Conservation (phyloP, 2,797 vertebrate genomes). For the Odontamblyopus lacepedii region DNA sequence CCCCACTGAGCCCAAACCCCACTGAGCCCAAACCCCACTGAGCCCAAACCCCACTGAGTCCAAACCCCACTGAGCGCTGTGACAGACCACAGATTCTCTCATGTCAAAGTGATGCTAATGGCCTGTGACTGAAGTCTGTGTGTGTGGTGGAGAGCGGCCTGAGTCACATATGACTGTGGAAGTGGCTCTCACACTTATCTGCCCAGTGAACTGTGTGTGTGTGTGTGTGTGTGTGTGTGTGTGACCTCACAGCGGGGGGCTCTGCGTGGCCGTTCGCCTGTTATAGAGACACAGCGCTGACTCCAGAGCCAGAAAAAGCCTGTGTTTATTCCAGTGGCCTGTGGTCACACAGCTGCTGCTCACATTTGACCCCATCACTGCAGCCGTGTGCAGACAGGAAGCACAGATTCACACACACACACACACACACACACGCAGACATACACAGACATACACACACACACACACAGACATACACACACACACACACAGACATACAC, state of each 20-base stretch:
- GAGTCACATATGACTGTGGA: slow-evolving; percentile 23
- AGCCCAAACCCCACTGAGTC: too few species aligned
- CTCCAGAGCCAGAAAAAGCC: slow-evolving; percentile 30
- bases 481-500: background rate
- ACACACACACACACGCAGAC: slow-evolving; percentile 3
- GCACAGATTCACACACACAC: background rate
- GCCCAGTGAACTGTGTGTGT: slow-evolving; percentile 20
- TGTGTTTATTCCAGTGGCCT: slow-evolving; percentile 18
- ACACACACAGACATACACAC: background rate
- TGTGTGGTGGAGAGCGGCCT: background rate
- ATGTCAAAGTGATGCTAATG: background rate
- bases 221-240: slow-evolving; percentile 7
- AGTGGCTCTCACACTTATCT: slow-evolving; percentile 53
- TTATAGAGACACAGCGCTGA: slow-evolving; percentile 65
- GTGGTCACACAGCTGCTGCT: slow-evolving; percentile 43
- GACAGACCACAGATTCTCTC: background rate
- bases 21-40: too few species aligned
- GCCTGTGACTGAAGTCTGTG: background rate
- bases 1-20: too few species aligned
- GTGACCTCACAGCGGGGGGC: slow-evolving; percentile 38
- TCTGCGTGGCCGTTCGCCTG: slow-evolving; percentile 15
- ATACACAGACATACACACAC: background rate
- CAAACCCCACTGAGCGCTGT: background rate
- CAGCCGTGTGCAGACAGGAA: slow-evolving; percentile 14
- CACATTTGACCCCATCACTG: slow-evolving; percentile 41